phyloP scores from a whole-genome alignment of 2,797 vertebrate species.

The Graptemys geographica region DNA sequence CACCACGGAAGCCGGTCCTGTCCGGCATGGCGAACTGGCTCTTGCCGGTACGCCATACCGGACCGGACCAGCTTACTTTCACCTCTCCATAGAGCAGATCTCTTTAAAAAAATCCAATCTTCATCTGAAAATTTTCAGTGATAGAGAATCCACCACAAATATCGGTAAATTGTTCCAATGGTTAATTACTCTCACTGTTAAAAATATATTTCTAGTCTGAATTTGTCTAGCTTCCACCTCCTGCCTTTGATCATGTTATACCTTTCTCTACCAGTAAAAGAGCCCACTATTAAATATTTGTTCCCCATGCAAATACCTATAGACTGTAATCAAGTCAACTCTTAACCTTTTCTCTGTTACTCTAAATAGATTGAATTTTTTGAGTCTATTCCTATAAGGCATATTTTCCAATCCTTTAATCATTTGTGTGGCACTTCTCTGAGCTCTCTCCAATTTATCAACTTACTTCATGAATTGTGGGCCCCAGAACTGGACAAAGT shows the following conservation, averaged over 20 bases:
- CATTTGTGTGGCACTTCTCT: not conserved
- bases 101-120: not conserved
- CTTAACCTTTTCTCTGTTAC: not conserved
- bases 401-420: not conserved
- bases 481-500: not conserved
- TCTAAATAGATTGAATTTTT: not conserved
- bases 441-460: not conserved
- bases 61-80: too few relatives aligned
- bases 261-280: not conserved
- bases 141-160: not conserved
- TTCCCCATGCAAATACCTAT: not conserved
- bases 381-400: not conserved
- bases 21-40: too few relatives aligned
- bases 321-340: not conserved
- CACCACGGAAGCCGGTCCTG: too few relatives aligned
- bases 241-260: not conserved
- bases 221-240: not conserved
- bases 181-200: not conserved
- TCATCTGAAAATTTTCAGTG: not conserved
- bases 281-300: not conserved
- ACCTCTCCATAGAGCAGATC: not conserved
- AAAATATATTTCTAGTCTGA: not conserved
- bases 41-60: too few relatives aligned
- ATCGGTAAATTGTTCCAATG: not conserved
- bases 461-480: not conserved